Evolutionary conservation across 2,797 vertebrate species (phyloP).

Genomic region (Acanthis flammea): DNA sequence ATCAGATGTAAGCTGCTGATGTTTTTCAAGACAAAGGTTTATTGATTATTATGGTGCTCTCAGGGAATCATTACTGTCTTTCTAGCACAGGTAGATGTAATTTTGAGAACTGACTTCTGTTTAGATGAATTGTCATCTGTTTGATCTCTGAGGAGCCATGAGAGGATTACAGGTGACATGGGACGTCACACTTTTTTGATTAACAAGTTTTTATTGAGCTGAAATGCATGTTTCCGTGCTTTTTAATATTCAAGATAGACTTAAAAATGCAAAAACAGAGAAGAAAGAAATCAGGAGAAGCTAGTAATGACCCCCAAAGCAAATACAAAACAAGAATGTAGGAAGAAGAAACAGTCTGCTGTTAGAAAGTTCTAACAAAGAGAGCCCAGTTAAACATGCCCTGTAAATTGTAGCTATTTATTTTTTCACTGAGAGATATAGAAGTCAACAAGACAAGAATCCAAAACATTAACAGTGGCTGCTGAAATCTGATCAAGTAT

Average conservation of each 20-base stretch:
- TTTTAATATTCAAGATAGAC: not conserved
- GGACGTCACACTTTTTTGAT: not conserved
- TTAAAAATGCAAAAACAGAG: not conserved
- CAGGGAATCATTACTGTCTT: constrained; percentile 1
- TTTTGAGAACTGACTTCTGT: not conserved
- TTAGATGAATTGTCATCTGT: not conserved
- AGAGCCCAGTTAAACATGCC: not conserved
- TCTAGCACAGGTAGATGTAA: not conserved
- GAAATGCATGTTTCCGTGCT: not conserved
- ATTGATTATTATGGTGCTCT: not conserved
- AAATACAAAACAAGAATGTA: not conserved
- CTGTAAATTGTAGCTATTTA: not conserved
- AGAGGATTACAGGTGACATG: not conserved
- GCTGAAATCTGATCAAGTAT: not conserved
- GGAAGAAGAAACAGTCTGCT: not conserved
- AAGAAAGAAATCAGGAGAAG: not conserved
- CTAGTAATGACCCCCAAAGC: not conserved
- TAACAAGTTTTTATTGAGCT: not conserved
- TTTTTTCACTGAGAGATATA: not conserved
- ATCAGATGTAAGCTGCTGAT: not conserved
- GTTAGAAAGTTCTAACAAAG: not conserved
- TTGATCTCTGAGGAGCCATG: not conserved
- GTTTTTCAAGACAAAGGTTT: not conserved
- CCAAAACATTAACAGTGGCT: not conserved
- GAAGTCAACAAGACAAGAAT: not conserved